A percentile compares a stretch with the other conserved stretches of the same genome.
Conservation (phyloP, 2,888 invertebrate genomes). For the Sphaerophoria rueppellii region DNA sequence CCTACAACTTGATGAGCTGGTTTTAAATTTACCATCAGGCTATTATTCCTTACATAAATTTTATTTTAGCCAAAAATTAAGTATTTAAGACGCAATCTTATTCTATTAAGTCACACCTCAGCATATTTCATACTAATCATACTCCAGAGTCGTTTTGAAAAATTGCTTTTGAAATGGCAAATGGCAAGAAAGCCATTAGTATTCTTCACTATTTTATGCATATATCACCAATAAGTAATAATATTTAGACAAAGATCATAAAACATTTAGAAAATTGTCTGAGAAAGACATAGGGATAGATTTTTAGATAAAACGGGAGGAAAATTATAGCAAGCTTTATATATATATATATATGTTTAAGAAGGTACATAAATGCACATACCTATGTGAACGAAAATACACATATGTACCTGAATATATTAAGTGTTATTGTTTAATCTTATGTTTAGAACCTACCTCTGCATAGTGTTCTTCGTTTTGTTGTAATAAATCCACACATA, state of each 20-base stretch:
- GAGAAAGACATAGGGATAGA: conserved; percentile 37
- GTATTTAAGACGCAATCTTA: no score
- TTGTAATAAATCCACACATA: conserved; percentile 98
- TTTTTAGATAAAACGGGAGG: conserved; percentile 17
- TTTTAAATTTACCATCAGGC: no score
- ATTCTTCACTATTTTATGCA: no score
- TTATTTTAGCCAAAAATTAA: no score
- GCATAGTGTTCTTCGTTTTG: conserved; percentile 99
- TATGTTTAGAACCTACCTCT: conserved; percentile 88
- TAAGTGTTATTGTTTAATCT: background rate
- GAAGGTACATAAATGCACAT: background rate
- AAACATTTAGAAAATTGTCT: conserved; percentile 48
- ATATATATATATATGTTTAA: background rate
- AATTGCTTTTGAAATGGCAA: no score
- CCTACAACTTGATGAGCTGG: no score
- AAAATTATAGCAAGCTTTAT: conserved; percentile 40
- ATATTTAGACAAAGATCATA: conserved; percentile 26
- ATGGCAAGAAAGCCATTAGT: no score
- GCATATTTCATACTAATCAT: no score
- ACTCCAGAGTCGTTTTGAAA: no score
- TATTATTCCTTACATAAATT: no score
- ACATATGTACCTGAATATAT: background rate
- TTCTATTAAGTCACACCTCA: no score
- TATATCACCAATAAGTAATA: background rate
- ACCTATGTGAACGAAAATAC: background rate